These are phyloP conservation scores for Meda fulgida DNA, from an alignment of 2,797 vertebrate species.

Conservation along the genomic window DNA sequence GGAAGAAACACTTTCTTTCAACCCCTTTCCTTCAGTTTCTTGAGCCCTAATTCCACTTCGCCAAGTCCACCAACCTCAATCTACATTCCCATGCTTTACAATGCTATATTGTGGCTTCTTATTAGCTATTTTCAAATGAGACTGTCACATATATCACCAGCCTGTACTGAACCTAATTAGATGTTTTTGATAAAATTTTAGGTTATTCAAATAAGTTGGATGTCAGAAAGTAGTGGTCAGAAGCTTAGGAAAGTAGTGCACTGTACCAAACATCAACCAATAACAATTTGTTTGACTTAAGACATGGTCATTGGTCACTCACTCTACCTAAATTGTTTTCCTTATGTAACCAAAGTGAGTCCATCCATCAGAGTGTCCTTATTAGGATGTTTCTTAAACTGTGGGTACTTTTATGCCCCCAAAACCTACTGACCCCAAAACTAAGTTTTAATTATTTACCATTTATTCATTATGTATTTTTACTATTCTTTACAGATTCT, in stretches of 20 bases:
- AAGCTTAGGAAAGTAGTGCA: background rate
- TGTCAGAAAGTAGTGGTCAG: constrained; percentile 10
- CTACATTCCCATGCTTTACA: constrained; percentile 1
- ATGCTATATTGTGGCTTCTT: constrained; percentile 1
- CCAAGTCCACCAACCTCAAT: background rate
- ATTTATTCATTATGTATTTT: background rate
- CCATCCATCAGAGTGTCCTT: background rate
- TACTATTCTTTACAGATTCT: background rate
- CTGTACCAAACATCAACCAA: background rate
- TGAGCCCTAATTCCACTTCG: background rate
- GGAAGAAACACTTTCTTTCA: constrained; percentile 1
- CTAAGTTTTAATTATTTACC: background rate
- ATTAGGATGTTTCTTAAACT: background rate
- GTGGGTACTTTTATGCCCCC: too few species aligned
- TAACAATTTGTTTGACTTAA: background rate
- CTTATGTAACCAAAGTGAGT: background rate
- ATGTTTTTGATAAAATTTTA: background rate
- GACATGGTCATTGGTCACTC: background rate
- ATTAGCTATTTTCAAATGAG: background rate
- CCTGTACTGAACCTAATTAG: background rate
- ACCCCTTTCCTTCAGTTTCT: constrained; percentile 2
- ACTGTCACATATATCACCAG: constrained; percentile 3
- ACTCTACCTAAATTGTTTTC: background rate
- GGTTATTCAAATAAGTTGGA: background rate
- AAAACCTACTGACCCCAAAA: background rate